Evolutionary conservation across 2,888 invertebrate species (phyloP), one percentile per base, ranked within the genome.

Genomic region (Scaptomyza polygonia): DNA sequence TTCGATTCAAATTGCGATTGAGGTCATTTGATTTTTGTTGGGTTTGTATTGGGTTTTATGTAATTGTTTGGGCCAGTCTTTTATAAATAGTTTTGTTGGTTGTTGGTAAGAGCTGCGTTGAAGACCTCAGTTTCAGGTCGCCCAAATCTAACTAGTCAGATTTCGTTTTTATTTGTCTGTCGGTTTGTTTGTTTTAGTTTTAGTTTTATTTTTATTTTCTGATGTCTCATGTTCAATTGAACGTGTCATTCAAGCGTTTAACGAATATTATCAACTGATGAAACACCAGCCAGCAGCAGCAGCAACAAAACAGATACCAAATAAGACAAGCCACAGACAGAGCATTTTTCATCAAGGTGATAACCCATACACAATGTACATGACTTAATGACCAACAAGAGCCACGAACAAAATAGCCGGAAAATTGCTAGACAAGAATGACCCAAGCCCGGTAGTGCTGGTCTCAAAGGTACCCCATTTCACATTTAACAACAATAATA

Each of bases 211-310:
- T 48, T 3, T 30, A n/a, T 9, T 30, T 18, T 14, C 6, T 63
- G 58, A 66, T 72, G 77, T 69, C 80, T 71, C 73, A 73, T 79
- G 72, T 83, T 84, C 86, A 84, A 83, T 83, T 84, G 82, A 86
- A 83, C 82, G 82, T 83, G 82, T 83, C 82, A 77, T 83, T 83
- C 84, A 84, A 64, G 82, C 82, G 72, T 68, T 82, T 72, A 83
- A 68, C 81, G 34, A 12, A 55, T 42, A 51, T 43, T 12, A 67
- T 64, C 54, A 54, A 67, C 59, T 42, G 63, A 63, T 63, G 70
- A 69, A 57, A 63, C 56, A 67, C 42, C 49, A 16, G 18, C 42
- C 49, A 16, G 18, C 61, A 44, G 44, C 44, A 14, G 45, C 45
- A 44, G 44, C 56, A 30, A 12, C 36, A 51, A 36, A 29, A 39